Evolutionary conservation across 2,113 vertebrate genomes (phyloP).

Genomic region (Phaethornis superciliosus): DNA sequence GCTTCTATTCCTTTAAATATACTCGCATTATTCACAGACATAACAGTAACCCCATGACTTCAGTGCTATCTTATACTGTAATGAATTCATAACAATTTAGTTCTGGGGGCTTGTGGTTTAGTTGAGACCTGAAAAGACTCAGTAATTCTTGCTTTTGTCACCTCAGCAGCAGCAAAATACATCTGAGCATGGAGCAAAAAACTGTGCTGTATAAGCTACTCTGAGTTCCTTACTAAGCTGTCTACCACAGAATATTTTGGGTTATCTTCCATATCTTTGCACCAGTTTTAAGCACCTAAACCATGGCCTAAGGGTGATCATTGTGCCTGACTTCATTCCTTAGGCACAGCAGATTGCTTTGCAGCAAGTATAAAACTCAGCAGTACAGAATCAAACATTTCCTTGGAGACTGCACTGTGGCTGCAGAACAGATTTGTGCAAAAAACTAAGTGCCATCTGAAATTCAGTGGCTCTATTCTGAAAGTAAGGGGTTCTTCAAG

Average conservation of each 20-base stretch:
- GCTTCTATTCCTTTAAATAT: constrained; percentile 58
- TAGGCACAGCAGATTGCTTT: not conserved
- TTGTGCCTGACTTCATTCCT: not conserved
- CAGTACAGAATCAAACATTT: not conserved
- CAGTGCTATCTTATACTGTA: constrained; percentile 45
- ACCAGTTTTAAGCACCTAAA: not conserved
- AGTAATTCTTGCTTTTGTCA: constrained; percentile 54
- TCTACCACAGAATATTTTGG: not conserved
- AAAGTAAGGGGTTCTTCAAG: not conserved
- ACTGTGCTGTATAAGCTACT: constrained; percentile 47
- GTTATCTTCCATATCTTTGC: not conserved
- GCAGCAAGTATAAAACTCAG: not conserved
- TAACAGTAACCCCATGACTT: constrained; percentile 55
- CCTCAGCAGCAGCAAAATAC: constrained; percentile 57
- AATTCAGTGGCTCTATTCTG: not conserved
- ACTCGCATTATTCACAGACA: constrained; percentile 59
- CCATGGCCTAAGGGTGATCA: not conserved
- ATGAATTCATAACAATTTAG: constrained; percentile 52
- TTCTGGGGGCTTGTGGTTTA: constrained; percentile 28
- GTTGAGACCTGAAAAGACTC: constrained; percentile 26
- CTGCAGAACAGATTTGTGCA: not conserved
- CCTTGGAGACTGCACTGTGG: not conserved
- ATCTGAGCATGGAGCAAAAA: constrained; percentile 28
- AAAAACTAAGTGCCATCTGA: not conserved
- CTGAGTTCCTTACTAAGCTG: not conserved